Base-by-base conservation (phyloP, 1,140 invertebrate species). In the Melipona quadrifasciata region DNA sequence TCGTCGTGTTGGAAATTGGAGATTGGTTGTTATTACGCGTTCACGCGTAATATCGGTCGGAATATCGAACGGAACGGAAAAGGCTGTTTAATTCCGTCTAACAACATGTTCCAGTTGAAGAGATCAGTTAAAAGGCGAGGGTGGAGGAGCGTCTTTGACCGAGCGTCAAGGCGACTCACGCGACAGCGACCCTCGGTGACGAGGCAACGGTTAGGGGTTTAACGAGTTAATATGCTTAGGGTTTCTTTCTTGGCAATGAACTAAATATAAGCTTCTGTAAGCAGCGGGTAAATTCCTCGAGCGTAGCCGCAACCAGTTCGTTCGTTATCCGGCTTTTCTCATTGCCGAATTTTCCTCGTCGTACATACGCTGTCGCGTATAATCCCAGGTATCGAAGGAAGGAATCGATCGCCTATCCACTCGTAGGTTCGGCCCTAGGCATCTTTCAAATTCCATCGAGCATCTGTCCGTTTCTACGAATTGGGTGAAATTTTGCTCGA, bases 181-280 rank as follows among this genome's bases (percentile, higher is more conserved):
- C 77, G 85, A 76, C 82, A 80, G 70, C 73, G 90, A 91, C 84
- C 88, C 90, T 93, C 91, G 85, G 90, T 81, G 89, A 90, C 86
- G 72, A 88, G 90, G 81, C 74, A 90, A 87, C 86, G 86, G 78
- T 78, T 84, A 86, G 70, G 76, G 90, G 87, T 92, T 90, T 92
- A 91, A 85, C 86, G 87, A 80, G 90, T 91, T 94, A 93, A 94
- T 94, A 91, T 91, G 91, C 91, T 95, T 95, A 94, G 91, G 94
- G 94, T 94, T 95, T 95, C 94, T 87, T 91, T 92, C 93, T 95
- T 94, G 94, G 94, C 94, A 94, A 94, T 95, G 93, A 94, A 94
- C 93, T 94, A 94, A 92, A 94, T 94, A 92, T 92, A 93, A 92
- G 92, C 91, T 83, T 91, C 90, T 90, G 92, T 92, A 91, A 93